Percentiles rank a stretch among this genome's conserved stretches.
Evolutionary conservation across 1,140 invertebrate species (phyloP).

Genomic region (Asobara japonica): DNA sequence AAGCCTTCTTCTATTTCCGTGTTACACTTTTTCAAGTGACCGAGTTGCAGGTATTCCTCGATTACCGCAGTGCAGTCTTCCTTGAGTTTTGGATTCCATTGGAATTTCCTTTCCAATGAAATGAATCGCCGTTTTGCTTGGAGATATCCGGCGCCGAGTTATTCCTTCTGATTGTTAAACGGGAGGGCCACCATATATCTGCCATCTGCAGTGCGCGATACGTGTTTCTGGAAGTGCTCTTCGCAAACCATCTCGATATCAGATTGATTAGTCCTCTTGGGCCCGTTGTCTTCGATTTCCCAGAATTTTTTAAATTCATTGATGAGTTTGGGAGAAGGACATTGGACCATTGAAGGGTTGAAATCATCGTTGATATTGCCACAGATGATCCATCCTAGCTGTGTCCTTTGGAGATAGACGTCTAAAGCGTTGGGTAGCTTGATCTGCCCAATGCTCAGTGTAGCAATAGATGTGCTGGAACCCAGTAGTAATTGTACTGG

Average conservation of each 20-base stretch:
- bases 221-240: constrained; percentile 39
- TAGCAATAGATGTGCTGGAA: constrained; percentile 35
- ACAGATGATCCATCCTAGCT: constrained; percentile 31
- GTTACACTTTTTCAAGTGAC: no score
- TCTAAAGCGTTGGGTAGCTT: constrained; percentile 16
- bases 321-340: constrained; percentile 13
- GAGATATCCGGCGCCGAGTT: constrained; percentile 18
- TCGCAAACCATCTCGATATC: constrained; percentile 41
- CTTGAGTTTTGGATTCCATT: constrained; percentile 28
- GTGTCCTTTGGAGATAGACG: constrained; percentile 29
- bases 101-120: constrained; percentile 32
- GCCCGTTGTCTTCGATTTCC: constrained; percentile 34
- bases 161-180: constrained; percentile 35
- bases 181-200: constrained; percentile 42
- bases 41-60: constrained; percentile 42
- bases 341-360: background rate
- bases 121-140: constrained; percentile 26
- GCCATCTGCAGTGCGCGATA: constrained; percentile 36
- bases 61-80: constrained; percentile 33
- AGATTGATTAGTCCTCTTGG: background rate
- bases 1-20: no score
- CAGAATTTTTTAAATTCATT: constrained; percentile 29
- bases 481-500: constrained; percentile 36
- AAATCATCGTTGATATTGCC: background rate
- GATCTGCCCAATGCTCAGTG: constrained; percentile 37